Evolutionary conservation across 2,113 vertebrate genomes (phyloP).

Genomic region (Cricetomys ansorgei): DNA sequence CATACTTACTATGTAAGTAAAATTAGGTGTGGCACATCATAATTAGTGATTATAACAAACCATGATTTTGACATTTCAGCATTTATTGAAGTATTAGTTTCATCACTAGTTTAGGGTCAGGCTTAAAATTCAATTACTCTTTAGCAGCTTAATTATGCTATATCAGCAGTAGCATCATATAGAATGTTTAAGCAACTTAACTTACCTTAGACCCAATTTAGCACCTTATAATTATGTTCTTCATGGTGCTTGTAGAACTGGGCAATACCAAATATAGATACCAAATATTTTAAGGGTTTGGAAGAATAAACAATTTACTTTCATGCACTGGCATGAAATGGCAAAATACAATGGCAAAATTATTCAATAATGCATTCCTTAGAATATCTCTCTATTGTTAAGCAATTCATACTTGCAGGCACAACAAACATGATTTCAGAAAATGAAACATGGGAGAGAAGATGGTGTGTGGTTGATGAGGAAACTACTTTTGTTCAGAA

Average conservation of each 20-base stretch:
- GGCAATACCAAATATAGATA: not conserved
- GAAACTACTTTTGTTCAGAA: not conserved
- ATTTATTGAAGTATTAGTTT: not conserved
- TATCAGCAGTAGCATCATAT: fast-evolving
- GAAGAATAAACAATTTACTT: not conserved
- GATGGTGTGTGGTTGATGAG: not conserved
- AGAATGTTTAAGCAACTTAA: not conserved
- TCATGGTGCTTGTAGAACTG: not conserved
- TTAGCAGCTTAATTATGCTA: not conserved
- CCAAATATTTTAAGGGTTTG: not conserved
- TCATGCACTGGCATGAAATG: no score
- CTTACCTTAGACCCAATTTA: not conserved
- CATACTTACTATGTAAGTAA: not conserved
- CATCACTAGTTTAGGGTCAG: not conserved
- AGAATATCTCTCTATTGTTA: not conserved
- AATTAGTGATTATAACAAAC: not conserved
- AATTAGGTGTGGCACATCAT: not conserved
- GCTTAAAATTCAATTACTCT: not conserved
- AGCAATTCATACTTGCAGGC: not conserved
- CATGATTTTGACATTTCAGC: not conserved
- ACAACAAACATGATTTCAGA: not conserved
- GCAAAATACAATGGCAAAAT: not conserved
- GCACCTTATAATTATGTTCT: not conserved
- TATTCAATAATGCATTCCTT: not conserved
- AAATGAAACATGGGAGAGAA: not conserved